Percentiles rank a stretch among this genome's conserved stretches.
Evolutionary conservation across 2,797 vertebrate species (phyloP).

Genomic region (Numenius phaeopus): DNA sequence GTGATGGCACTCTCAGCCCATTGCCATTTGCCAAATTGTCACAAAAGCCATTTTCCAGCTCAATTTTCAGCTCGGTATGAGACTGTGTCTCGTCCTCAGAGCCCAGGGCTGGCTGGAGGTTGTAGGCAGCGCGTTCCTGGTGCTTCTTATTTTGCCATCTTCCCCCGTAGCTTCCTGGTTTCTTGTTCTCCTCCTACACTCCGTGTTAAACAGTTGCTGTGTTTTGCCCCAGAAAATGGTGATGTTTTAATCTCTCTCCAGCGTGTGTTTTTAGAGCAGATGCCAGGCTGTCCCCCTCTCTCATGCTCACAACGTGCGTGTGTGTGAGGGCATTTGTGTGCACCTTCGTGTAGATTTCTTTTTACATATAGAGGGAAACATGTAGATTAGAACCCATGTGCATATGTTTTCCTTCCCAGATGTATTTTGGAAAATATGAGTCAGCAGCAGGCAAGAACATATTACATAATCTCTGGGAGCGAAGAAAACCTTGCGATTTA

Average conservation of each 20-base stretch:
- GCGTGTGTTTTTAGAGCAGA: background rate
- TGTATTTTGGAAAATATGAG: conserved; percentile 65
- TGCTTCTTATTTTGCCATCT: background rate
- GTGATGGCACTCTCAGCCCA: background rate
- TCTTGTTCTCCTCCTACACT: background rate
- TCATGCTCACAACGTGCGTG: rapidly evolving
- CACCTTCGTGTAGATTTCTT: rapidly evolving
- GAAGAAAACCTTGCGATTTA: conserved; percentile 21
- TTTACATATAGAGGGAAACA: background rate
- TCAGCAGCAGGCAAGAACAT: conserved; percentile 58
- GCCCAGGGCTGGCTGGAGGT: background rate
- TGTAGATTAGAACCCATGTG: background rate
- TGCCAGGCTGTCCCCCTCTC: background rate
- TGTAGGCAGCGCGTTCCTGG: rapidly evolving
- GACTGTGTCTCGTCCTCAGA: background rate
- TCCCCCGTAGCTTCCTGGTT: background rate
- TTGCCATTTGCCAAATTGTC: background rate
- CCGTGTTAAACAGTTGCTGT: background rate
- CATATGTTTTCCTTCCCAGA: conserved; percentile 24
- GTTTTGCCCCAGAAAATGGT: conserved; percentile 30
- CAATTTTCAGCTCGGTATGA: background rate
- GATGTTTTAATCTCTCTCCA: background rate
- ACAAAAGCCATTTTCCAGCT: background rate
- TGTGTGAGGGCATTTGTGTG: background rate
- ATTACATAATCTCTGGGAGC: conserved; percentile 75